Percentiles rank a stretch among this genome's conserved stretches.
Evolutionary conservation across 2,797 vertebrate genomes (phyloP).

Genomic region (Myotis daubentonii): DNA sequence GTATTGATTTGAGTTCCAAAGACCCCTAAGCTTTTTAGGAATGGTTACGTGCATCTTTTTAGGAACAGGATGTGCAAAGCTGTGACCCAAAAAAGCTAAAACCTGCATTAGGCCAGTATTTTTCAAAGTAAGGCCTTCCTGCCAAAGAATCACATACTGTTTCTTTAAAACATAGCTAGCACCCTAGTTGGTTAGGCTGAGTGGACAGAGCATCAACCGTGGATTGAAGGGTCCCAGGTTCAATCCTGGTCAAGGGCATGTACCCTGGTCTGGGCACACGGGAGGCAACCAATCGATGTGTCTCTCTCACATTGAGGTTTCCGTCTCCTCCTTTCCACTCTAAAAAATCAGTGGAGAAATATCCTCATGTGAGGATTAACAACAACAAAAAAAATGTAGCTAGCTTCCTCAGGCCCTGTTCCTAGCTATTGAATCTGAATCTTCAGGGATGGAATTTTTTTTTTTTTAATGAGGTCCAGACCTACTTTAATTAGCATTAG

Average conservation of each 20-base stretch:
- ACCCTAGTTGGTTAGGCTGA: too few species aligned
- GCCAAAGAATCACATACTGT: neutral
- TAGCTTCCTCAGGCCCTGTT: neutral
- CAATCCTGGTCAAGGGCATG: too few species aligned
- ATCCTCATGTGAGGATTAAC: too few species aligned
- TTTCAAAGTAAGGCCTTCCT: constrained; percentile 10
- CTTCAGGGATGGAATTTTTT: neutral
- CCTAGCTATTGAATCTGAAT: neutral
- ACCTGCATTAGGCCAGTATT: neutral
- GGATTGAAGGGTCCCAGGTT: too few species aligned
- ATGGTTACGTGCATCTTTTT: neutral
- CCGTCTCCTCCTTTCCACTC: too few species aligned
- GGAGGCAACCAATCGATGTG: too few species aligned
- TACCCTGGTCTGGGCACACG: too few species aligned
- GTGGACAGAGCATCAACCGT: too few species aligned
- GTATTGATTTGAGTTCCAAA: neutral
- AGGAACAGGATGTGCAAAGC: constrained; percentile 2
- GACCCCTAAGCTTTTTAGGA: neutral
- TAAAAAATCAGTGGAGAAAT: too few species aligned
- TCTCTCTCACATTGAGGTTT: neutral
- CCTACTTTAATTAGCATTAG: neutral
- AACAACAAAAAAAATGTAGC: neutral
- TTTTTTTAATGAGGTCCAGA: neutral
- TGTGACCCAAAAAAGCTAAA: neutral
- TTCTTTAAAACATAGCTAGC: neutral